Conservation (phyloP, 2,113 vertebrate genomes). For the Pipra filicauda region DNA sequence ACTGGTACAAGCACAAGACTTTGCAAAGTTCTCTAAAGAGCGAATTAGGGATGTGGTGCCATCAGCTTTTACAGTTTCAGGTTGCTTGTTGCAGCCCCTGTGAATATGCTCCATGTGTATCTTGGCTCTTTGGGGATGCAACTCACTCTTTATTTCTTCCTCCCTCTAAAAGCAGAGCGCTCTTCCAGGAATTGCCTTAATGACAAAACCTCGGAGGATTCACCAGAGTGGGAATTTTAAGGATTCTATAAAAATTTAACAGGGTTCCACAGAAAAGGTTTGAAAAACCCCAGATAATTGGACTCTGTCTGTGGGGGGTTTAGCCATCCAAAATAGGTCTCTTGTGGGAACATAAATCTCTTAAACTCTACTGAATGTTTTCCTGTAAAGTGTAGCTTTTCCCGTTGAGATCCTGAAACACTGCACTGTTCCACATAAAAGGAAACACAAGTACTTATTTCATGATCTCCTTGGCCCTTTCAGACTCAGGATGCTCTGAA, state of each 20-base stretch:
- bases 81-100: not conserved
- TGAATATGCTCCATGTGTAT: not conserved
- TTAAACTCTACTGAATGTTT: not conserved
- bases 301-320: not conserved
- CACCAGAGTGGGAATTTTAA: not conserved
- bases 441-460: not conserved
- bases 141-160: not conserved
- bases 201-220: not conserved
- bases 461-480: not conserved
- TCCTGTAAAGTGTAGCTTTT: not conserved
- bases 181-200: slow-evolving; percentile 3
- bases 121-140: not conserved
- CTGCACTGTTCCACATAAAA: not conserved
- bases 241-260: not conserved
- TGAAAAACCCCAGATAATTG: not conserved
- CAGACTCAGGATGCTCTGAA: not conserved
- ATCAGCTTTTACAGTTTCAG: not conserved
- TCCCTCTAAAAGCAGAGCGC: not conserved
- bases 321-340: not conserved
- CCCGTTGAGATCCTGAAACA: not conserved
- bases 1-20: not conserved
- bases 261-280: not conserved
- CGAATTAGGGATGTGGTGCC: not conserved
- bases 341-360: not conserved
- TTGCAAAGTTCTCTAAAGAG: slow-evolving; percentile 21